Percentiles rank a stretch among this genome's conserved stretches.
phyloP scores from a whole-genome alignment of 2,797 vertebrate genomes.

The Chromobotia macracanthus region DNA sequence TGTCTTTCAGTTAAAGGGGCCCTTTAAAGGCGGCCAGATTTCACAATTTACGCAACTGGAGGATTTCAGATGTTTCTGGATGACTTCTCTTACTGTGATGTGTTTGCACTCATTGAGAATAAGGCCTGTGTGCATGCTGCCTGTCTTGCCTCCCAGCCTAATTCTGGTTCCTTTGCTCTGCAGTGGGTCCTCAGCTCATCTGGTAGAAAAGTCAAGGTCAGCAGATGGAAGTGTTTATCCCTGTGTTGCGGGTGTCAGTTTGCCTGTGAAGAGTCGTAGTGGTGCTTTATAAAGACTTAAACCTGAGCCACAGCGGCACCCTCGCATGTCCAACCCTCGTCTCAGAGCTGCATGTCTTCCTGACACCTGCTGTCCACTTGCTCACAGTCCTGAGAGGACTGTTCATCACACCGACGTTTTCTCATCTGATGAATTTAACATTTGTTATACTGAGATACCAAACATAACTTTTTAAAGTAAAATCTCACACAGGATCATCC shows the following conservation, averaged over 20 bases:
- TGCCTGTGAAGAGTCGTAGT: conserved; percentile 48
- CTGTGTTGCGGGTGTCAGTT: conserved; percentile 57
- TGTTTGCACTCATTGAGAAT: neutral
- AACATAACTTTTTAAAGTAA: too few relatives aligned
- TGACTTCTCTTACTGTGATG: neutral
- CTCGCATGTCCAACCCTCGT: conserved; percentile 41
- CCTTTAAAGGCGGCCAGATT: conserved; percentile 4
- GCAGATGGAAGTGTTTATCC: conserved; percentile 73
- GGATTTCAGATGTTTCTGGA: conserved; percentile 12
- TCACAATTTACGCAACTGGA: conserved; percentile 19
- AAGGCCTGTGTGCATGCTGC: neutral
- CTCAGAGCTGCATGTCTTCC: neutral
- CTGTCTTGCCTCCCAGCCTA: neutral
- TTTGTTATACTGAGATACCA: too few relatives aligned
- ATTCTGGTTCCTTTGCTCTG: conserved; percentile 34
- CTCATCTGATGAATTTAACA: too few relatives aligned
- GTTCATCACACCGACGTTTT: too few relatives aligned
- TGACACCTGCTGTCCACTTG: conserved; percentile 56
- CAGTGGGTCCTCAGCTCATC: conserved; percentile 58
- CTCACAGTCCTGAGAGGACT: too few relatives aligned
- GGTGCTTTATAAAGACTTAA: conserved; percentile 40
- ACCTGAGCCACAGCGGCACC: conserved; percentile 53
- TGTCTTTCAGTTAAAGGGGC: neutral
- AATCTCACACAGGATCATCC: too few relatives aligned
- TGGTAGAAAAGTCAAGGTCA: conserved; percentile 71